Evolutionary conservation across 2,113 vertebrate species (phyloP), one percentile per base, ranked within the genome.

Genomic region (Hepsetus odoe): DNA sequence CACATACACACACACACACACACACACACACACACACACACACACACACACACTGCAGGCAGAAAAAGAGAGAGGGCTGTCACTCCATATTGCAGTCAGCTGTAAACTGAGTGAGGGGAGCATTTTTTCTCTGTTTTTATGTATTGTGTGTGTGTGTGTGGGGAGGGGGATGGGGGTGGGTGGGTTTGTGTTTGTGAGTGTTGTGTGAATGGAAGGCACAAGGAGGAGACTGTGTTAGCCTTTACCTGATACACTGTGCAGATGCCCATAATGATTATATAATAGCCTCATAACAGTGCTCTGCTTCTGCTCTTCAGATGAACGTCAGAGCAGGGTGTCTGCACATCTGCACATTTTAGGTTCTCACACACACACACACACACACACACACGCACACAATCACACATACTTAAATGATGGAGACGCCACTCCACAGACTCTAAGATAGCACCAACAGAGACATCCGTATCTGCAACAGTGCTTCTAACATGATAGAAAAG

Each of bases 351-450:
- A 35, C 24, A 44, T 38, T 56, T 3, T 32, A n/a, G 22, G 53
- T 20, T 71, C 16, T 64, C n/a, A n/a, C n/a, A n/a, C n/a, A n/a
- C n/a, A n/a, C n/a, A n/a, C n/a, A n/a, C n/a, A n/a, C n/a, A n/a
- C 14, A 28, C 38, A 7, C 18, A 2, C 26, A 2, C 46, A 72
- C 68, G n/a, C 56, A 40, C 26, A 70, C 79, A 62, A 42, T 77
- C 74, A 72, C 38, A 33, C 30, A 35, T 74, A 46, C 58, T 72
- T 72, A 72, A 79, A 79, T 79, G 76, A 72, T 46, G 56, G 58
- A n/a, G 24, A 58, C 26, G 30, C 51, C 24, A 46, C 46, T 69
- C 49, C 16, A 72, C 44, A 79, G 76, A 72, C 66, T 49, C 14
- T n/a, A n/a, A 77, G 67, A 71, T 42, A 46, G n/a, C 20, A 35